phyloP scores from a whole-genome alignment of 2,797 vertebrate genomes.

The Cirrhinus molitorella region DNA sequence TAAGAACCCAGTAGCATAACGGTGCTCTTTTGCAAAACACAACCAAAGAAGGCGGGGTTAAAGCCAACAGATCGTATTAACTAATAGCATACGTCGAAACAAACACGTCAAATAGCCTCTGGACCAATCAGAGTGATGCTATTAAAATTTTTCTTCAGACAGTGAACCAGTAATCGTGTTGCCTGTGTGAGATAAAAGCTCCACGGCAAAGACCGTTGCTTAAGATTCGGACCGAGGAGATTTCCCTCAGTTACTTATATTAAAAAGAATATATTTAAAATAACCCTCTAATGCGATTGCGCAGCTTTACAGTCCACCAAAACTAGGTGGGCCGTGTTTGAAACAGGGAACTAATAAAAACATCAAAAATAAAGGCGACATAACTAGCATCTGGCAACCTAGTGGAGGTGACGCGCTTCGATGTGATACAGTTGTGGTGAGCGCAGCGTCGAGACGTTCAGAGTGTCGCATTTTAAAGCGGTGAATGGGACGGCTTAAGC shows the following conservation, averaged over 20 bases:
- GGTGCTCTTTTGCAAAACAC: slow-evolving; percentile 28
- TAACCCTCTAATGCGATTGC: neutral
- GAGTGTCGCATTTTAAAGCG: slow-evolving; percentile 65
- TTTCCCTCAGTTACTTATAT: neutral
- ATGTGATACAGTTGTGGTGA: slow-evolving; percentile 56
- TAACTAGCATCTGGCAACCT: slow-evolving; percentile 51
- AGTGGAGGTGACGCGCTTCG: slow-evolving; percentile 57
- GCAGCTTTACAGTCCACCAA: neutral
- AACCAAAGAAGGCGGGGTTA: slow-evolving; percentile 26
- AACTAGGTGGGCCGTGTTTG: neutral
- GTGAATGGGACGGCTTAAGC: slow-evolving; percentile 60
- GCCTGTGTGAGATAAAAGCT: slow-evolving; percentile 5
- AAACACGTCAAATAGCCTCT: slow-evolving; percentile 22
- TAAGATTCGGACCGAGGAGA: neutral
- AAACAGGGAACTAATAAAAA: too few species aligned
- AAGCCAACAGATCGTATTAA: neutral
- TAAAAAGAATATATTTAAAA: neutral
- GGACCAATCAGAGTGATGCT: slow-evolving; percentile 67
- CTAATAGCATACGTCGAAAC: slow-evolving; percentile 71
- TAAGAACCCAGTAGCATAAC: slow-evolving; percentile 27
- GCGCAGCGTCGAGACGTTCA: slow-evolving; percentile 47
- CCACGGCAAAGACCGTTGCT: neutral
- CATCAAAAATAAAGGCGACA: neutral
- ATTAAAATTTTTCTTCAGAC: slow-evolving; percentile 46
- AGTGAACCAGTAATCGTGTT: slow-evolving; percentile 44